Evolutionary conservation across 2,797 vertebrate genomes (phyloP).

Genomic region (Danio aesculapii): DNA sequence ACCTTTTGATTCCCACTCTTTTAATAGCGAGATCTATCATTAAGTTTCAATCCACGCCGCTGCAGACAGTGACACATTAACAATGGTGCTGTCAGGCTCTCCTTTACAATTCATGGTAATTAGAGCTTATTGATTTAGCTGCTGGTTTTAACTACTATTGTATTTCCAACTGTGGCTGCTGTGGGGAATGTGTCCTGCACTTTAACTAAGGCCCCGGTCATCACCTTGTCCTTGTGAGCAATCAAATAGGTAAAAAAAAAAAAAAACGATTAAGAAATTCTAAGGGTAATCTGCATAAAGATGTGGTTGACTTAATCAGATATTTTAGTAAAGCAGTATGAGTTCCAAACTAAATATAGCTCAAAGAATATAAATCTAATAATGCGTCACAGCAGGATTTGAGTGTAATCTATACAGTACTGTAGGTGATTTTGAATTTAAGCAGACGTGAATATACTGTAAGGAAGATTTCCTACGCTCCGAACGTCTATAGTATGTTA

Average conservation of each 20-base stretch:
- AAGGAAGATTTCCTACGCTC: no score
- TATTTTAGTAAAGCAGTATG: constrained; percentile 4
- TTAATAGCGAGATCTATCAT: constrained; percentile 41
- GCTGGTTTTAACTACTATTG: constrained; percentile 39
- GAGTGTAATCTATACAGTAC: background rate
- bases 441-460: no score
- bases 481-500: no score
- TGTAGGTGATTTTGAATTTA: background rate
- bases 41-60: constrained; percentile 22
- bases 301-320: background rate
- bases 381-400: background rate
- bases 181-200: background rate
- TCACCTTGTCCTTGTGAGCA: constrained; percentile 12
- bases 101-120: constrained; percentile 51
- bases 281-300: background rate
- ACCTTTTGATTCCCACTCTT: constrained; percentile 36
- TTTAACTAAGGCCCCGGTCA: background rate
- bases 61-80: constrained; percentile 26
- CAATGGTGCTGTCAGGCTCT: constrained; percentile 41
- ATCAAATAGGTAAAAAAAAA: background rate
- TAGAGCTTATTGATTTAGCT: constrained; percentile 48
- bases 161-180: constrained; percentile 2
- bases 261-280: background rate
- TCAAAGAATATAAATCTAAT: background rate
- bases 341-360: background rate